Percentiles rank a stretch among this genome's conserved stretches.
phyloP scores from a whole-genome alignment of 2,797 vertebrate species.

The Sebastes hopkinsi region DNA sequence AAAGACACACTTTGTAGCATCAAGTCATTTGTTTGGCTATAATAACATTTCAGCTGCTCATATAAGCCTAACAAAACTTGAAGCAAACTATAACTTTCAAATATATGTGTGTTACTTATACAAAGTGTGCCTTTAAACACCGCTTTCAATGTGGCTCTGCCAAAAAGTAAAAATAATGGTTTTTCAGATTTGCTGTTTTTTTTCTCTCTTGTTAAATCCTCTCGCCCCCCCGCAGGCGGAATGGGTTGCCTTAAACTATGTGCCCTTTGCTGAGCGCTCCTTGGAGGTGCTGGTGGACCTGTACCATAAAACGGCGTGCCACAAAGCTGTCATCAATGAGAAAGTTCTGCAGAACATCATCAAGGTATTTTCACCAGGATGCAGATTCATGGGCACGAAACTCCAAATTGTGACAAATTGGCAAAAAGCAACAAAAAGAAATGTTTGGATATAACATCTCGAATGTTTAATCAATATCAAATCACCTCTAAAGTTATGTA shows the following conservation, averaged over 20 bases:
- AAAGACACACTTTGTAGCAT: constrained; percentile 71
- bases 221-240: constrained; percentile 85
- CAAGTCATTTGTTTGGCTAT: background rate
- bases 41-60: constrained; percentile 19
- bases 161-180: background rate
- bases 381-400: background rate
- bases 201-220: constrained; percentile 7
- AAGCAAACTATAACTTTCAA: constrained; percentile 12
- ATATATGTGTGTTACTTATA: background rate
- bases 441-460: background rate
- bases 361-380: constrained; percentile 84
- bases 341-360: constrained; percentile 96
- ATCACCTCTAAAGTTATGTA: background rate
- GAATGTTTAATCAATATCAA: background rate
- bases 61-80: constrained; percentile 1
- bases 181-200: background rate
- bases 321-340: constrained; percentile 98
- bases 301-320: constrained; percentile 98
- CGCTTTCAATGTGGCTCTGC: constrained; percentile 46
- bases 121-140: constrained; percentile 73
- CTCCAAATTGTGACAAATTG: background rate
- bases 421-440: background rate
- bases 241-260: constrained; percentile 99
- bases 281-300: constrained; percentile 96
- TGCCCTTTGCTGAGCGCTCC: constrained; percentile 98